A percentile compares a stretch with the other conserved stretches of the same genome.
phyloP scores from a whole-genome alignment of 2,797 vertebrate genomes.

The Cynopterus sphinx region DNA sequence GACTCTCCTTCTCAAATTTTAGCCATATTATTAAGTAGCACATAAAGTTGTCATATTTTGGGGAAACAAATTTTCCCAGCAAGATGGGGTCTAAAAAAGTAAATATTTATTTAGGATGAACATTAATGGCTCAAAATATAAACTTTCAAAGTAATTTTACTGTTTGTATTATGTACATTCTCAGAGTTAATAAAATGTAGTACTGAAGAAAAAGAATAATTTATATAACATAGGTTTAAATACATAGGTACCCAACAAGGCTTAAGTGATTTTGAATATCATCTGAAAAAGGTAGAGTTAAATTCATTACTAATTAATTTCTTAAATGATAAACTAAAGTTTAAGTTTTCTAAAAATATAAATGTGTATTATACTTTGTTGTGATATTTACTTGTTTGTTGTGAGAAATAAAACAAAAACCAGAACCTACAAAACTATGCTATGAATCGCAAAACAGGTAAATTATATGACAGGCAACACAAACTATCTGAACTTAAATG shows the following conservation, averaged over 20 bases:
- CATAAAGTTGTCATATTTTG: neutral
- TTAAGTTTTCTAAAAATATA: neutral
- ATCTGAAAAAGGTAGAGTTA: neutral
- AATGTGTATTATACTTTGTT: neutral
- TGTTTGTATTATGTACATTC: neutral
- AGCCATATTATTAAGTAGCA: neutral
- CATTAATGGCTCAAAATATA: slow-evolving; percentile 11
- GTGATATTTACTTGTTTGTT: neutral
- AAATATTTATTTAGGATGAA: neutral
- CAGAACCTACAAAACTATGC: neutral
- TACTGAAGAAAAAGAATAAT: slow-evolving; percentile 4
- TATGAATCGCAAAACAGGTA: neutral
- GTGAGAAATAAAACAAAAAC: slow-evolving; percentile 17
- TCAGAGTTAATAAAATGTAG: neutral
- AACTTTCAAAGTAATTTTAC: slow-evolving; percentile 29
- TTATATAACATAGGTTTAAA: neutral
- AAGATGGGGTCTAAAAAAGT: neutral
- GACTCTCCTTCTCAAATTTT: neutral
- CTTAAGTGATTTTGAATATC: slow-evolving; percentile 34
- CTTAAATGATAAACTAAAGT: neutral
- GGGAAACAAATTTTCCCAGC: neutral
- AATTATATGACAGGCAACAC: neutral
- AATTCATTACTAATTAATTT: slow-evolving; percentile 23
- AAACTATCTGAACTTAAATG: neutral
- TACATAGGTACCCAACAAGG: neutral